These are phyloP conservation scores for Erebia epiphron DNA, from an alignment of 2,888 invertebrate genomes.

Conservation along the genomic window DNA sequence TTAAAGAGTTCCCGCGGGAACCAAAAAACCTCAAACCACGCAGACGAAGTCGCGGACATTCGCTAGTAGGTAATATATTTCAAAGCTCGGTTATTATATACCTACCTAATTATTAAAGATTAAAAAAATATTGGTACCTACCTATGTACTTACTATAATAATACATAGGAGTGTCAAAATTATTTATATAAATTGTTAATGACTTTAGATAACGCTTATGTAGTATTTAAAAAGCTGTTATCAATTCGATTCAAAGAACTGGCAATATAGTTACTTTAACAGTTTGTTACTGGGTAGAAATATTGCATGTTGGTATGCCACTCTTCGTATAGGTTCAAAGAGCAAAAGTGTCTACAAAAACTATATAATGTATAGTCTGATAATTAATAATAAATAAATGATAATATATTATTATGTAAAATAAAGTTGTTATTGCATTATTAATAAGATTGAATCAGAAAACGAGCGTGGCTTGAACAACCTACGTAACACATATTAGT, in stretches of 20 bases:
- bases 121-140: too few relatives aligned
- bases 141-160: too few relatives aligned
- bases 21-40: too few relatives aligned
- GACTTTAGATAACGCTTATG: not conserved
- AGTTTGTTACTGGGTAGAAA: not conserved
- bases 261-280: not conserved
- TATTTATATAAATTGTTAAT: not conserved
- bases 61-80: too few relatives aligned
- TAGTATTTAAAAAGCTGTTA: not conserved
- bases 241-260: slow-evolving; percentile 4
- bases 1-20: too few relatives aligned
- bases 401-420: not conserved
- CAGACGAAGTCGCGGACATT: too few relatives aligned
- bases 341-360: not conserved
- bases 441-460: slow-evolving; percentile 2
- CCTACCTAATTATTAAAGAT: too few relatives aligned
- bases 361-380: not conserved
- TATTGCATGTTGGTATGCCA: not conserved
- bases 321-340: not conserved
- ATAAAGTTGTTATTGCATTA: slow-evolving; percentile 5
- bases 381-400: slow-evolving; percentile 1
- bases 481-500: too few relatives aligned
- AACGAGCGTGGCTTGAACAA: not conserved
- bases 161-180: too few relatives aligned
- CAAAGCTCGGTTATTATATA: too few relatives aligned